Evolutionary conservation across 2,888 invertebrate species (phyloP), one percentile per base, ranked within the genome.

Genomic region (Itoplectis maculator): DNA sequence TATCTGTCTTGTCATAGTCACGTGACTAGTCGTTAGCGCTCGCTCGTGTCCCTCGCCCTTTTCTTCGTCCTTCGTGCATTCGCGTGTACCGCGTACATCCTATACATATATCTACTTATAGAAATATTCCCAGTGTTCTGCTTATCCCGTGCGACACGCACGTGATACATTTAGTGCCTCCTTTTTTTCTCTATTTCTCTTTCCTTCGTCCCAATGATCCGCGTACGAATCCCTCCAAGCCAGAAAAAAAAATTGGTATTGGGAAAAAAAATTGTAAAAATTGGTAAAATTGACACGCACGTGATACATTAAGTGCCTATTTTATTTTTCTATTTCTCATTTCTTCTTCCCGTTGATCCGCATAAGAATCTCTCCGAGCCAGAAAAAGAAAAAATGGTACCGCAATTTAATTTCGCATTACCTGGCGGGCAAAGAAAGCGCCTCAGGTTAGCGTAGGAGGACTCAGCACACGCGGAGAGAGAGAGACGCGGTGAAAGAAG

Each of bases 11-110:
- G 85, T 83, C 87, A 85, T 29, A 29, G 80, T 84, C 91, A 88
- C 89, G 90, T 88, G 90, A 88, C 87, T 83, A 84, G 79, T 88
- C 88, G 87, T 89, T 89, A 90, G 83, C 86, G 83, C 79, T 56
- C 61, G 56, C 65, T 66, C 70, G 68, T 54, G 59, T 40, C 59
- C 76, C 56, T 8, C 56, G 69, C 78, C 84, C 82, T 83, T 84
- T 87, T 74, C 72, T 79, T 82, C 76, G 18, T 66, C 54, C 68
- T 66, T 70, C 80, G 29, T 29, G 42, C 73, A 54, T 74, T 84
- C 74, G 75, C 70, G 74, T 65, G 75, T 74, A 61, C 63, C 15
- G 13, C 45, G 65, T 47, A n/a, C n/a, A n/a, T n/a, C n/a, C n/a
- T n/a, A n/a, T n/a, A n/a, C n/a, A n/a, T n/a, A n/a, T n/a, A n/a